Conservation (phyloP, 2,797 vertebrate genomes). For the Chiroxiphia lanceolata region DNA sequence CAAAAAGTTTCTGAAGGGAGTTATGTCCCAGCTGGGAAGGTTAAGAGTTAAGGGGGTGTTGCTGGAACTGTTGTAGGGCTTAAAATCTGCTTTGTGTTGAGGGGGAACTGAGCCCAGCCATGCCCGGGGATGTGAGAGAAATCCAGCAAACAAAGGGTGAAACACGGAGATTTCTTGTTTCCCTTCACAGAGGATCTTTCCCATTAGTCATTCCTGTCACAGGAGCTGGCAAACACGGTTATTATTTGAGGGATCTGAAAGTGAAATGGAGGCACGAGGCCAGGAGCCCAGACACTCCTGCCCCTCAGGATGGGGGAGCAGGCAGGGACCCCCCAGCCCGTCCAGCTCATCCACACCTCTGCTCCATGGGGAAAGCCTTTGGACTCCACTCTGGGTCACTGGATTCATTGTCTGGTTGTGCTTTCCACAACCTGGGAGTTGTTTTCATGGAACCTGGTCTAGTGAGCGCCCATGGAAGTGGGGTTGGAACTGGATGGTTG, state of each 20-base stretch:
- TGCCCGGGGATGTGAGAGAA: background rate
- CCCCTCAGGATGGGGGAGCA: background rate
- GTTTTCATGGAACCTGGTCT: background rate
- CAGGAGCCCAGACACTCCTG: background rate
- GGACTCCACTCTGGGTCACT: rapidly evolving
- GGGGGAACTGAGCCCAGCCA: background rate
- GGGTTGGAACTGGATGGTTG: background rate
- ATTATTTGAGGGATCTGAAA: slow-evolving; percentile 54
- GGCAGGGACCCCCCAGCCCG: background rate
- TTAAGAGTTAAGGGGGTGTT: background rate
- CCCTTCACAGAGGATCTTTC: slow-evolving; percentile 26
- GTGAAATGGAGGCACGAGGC: background rate
- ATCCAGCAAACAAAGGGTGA: slow-evolving; percentile 42
- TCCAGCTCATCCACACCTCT: background rate
- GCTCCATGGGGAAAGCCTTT: background rate
- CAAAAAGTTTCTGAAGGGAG: background rate
- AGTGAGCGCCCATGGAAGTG: background rate
- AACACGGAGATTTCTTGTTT: slow-evolving; percentile 18
- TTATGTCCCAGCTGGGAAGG: background rate
- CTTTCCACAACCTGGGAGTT: background rate
- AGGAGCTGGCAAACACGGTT: slow-evolving; percentile 37
- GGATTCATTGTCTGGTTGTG: background rate
- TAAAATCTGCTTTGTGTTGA: background rate
- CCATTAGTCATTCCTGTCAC: slow-evolving; percentile 64
- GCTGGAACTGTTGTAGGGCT: background rate